Base-by-base conservation (phyloP, 2,797 vertebrate genomes). In the Pelochelys cantorii region DNA sequence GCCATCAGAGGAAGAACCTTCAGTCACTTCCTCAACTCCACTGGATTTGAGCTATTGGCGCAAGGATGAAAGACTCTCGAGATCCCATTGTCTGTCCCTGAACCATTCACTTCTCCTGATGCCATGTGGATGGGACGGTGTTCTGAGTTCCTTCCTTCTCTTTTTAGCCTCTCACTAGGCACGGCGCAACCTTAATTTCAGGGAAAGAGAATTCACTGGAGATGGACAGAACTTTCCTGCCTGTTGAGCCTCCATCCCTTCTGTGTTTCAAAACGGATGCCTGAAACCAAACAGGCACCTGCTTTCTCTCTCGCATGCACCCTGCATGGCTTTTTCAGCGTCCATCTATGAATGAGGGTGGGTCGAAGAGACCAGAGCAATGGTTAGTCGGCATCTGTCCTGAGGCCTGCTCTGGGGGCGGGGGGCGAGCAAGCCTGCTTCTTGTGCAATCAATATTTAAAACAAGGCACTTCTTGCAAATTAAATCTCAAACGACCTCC, bases 111-210 rank as follows among this genome's bases (percentile, higher is more conserved):
- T 74, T 34, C 11, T 68, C 48, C 8, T 5, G 2, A 8, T 0
- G 62, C 15, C 9, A 5, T 0, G 5, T 0, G 6, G 82, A n/a
- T 12, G 2, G 34, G 10, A 2, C 74, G 3, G 7, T 52, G 48
- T 74, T 11, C 25, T 13, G 3, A 1, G 9, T 27, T 5, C 12
- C 6, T 88, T 82, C 42, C 34, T 56, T 7, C 1, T 11, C 7
- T 48, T 8, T 55, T 65, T 57, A 10, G 74, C 53, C 90, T 77
- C 52, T 37, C 55, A 4, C 14, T 5, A 81, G 10, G 80, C 37
- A 34, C 2, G 9, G 27, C 4, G 23, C 15, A 27, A 29, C 34
- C 37, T 37, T 4, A 25, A 17, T 42, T 48, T 23, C 22, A 48
- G 13, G 71, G 71, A 48, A 75, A 48, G 71, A 75, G 23, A 48